A percentile compares a stretch with the other conserved stretches of the same genome.
Evolutionary conservation across 37 sponge, comb jelly and placozoan species (phyloP).

Genomic region (Axinella damicornis): DNA sequence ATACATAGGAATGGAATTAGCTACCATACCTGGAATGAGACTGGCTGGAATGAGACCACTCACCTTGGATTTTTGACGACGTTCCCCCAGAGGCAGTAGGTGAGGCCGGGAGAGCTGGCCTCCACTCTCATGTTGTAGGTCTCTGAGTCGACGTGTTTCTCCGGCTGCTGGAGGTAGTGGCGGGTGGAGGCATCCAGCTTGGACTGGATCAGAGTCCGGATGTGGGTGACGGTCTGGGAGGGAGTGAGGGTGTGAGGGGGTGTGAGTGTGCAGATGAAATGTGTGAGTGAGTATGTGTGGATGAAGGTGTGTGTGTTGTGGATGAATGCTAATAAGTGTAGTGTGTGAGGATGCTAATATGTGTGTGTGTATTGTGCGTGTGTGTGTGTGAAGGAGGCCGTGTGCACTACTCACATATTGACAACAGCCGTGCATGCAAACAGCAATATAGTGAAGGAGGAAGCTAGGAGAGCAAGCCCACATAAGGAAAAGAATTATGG

Average conservation of each 20-base stretch:
- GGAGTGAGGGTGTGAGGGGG: neutral
- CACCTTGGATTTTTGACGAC: slow-evolving; percentile 86
- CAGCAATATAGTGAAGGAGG: too few species aligned
- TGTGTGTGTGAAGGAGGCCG: too few species aligned
- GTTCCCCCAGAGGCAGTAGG: slow-evolving; percentile 88
- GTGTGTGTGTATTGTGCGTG: too few species aligned
- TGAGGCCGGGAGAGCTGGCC: slow-evolving; percentile 7
- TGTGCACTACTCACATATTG: too few species aligned
- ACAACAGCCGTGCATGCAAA: too few species aligned
- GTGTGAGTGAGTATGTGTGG: slow-evolving; percentile 22
- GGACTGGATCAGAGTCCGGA: slow-evolving; percentile 8
- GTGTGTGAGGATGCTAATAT: too few species aligned
- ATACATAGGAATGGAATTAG: too few species aligned
- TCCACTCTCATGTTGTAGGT: slow-evolving; percentile 63
- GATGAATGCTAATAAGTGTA: too few species aligned
- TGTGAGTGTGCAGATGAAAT: neutral
- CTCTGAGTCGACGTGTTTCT: slow-evolving; percentile 50
- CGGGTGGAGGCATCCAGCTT: slow-evolving; percentile 36
- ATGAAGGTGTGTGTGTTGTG: slow-evolving; percentile 14
- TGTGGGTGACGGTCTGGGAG: neutral
- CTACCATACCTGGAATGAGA: too few species aligned
- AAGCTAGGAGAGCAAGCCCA: too few species aligned
- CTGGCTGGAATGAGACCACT: too few species aligned
- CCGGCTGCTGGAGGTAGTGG: slow-evolving; percentile 15
- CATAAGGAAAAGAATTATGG: too few species aligned